A percentile compares a stretch with the other conserved stretches of the same genome.
These are phyloP conservation scores for Bradypus variegatus DNA, from an alignment of 2,797 vertebrate species.

Conservation along the genomic window DNA sequence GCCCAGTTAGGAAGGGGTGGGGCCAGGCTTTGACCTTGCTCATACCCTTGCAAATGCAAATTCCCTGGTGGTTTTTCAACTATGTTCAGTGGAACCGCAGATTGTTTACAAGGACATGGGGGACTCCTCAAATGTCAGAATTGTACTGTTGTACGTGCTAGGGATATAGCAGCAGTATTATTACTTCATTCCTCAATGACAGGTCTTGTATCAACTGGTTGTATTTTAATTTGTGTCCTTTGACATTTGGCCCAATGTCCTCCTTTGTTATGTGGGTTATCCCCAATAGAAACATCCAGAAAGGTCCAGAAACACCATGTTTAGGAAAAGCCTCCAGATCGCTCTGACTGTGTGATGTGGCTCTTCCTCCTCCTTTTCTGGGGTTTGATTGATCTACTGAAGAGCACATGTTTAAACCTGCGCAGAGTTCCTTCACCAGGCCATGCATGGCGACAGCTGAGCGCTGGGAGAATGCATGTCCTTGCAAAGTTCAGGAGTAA, in stretches of 20 bases:
- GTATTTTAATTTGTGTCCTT: neutral
- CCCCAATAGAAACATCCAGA: neutral
- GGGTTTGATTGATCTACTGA: neutral
- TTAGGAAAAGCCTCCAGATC: neutral
- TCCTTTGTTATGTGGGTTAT: neutral
- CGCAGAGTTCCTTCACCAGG: neutral
- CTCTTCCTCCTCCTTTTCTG: neutral
- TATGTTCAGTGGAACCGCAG: neutral
- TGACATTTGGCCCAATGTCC: neutral
- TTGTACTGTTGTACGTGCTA: neutral
- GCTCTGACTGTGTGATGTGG: neutral
- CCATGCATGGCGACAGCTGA: neutral
- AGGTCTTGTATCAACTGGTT: neutral
- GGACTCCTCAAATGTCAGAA: neutral
- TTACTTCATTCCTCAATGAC: neutral
- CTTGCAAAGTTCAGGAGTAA: conserved; percentile 18
- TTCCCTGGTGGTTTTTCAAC: neutral
- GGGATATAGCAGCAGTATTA: no score
- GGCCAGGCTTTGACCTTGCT: neutral
- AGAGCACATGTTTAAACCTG: neutral
- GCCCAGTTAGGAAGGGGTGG: neutral
- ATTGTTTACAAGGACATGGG: neutral
- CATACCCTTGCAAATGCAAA: neutral
- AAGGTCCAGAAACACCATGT: neutral
- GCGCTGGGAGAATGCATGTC: neutral